These are phyloP conservation scores for Mesocricetus auratus DNA, from an alignment of 2,113 vertebrate species.

Conservation along the genomic window DNA sequence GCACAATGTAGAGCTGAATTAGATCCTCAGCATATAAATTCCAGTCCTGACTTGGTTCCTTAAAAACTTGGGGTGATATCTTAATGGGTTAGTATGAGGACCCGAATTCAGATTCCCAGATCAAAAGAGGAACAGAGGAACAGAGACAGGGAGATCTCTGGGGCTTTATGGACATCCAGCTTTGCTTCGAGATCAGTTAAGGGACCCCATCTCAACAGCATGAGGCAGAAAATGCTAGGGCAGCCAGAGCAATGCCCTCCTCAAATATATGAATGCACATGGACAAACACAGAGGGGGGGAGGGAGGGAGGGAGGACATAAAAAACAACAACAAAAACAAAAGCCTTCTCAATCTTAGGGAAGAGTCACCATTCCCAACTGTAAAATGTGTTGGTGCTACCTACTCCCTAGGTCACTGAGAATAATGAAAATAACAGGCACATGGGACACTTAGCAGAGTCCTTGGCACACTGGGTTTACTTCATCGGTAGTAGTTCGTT, in stretches of 20 bases:
- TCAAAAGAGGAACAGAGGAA: not conserved
- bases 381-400: not conserved
- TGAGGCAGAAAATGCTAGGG: not conserved
- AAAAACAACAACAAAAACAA: not conserved
- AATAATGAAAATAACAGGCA: not conserved
- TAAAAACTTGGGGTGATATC: not conserved
- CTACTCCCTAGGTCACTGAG: not conserved
- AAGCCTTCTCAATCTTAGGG: not conserved
- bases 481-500: not conserved
- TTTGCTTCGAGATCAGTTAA: not conserved
- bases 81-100: not conserved
- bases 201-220: not conserved
- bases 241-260: not conserved
- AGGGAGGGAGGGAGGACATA: no score
- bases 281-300: not conserved
- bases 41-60: not conserved
- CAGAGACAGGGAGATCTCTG: not conserved
- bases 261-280: not conserved
- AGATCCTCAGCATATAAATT: not conserved
- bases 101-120: not conserved
- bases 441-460: not conserved
- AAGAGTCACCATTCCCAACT: not conserved
- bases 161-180: not conserved
- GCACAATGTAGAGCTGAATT: not conserved
- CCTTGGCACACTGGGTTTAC: not conserved